phyloP scores from a whole-genome alignment of 2,113 vertebrate genomes.

The Silurus meridionalis region DNA sequence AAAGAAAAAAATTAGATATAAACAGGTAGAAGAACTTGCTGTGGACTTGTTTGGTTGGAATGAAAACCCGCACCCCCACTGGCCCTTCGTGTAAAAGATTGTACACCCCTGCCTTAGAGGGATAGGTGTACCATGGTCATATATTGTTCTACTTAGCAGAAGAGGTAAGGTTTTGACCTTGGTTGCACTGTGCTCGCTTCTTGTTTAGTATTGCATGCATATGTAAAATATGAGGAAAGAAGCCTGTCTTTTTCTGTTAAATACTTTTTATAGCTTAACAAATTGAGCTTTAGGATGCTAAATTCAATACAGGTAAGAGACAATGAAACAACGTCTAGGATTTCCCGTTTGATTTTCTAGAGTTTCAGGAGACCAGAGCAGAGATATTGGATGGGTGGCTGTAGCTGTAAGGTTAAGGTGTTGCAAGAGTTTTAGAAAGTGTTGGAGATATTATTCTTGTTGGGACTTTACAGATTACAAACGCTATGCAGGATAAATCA shows the following conservation, averaged over 20 bases:
- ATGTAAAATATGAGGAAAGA: background rate
- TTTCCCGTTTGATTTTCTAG: background rate
- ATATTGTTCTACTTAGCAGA: background rate
- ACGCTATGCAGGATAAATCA: slow-evolving; percentile 1
- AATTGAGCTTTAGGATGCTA: background rate
- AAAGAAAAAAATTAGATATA: no score
- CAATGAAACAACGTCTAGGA: background rate
- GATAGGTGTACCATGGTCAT: background rate
- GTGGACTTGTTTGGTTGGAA: no score
- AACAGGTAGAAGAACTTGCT: no score
- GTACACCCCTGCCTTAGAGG: background rate
- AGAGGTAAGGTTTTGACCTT: background rate
- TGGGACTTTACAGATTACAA: background rate
- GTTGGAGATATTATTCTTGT: background rate
- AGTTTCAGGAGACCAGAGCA: no score
- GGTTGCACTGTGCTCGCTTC: background rate
- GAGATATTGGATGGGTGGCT: background rate
- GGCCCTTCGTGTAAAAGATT: no score
- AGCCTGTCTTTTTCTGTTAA: background rate
- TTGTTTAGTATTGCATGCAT: background rate
- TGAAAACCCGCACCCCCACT: no score
- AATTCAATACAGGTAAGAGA: background rate
- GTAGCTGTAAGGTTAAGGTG: background rate
- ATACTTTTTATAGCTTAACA: background rate
- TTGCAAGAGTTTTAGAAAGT: background rate